Percentiles rank a stretch among this genome's conserved stretches.
Conservation (phyloP, 2,113 vertebrate species). For the Misgurnus anguillicaudatus region DNA sequence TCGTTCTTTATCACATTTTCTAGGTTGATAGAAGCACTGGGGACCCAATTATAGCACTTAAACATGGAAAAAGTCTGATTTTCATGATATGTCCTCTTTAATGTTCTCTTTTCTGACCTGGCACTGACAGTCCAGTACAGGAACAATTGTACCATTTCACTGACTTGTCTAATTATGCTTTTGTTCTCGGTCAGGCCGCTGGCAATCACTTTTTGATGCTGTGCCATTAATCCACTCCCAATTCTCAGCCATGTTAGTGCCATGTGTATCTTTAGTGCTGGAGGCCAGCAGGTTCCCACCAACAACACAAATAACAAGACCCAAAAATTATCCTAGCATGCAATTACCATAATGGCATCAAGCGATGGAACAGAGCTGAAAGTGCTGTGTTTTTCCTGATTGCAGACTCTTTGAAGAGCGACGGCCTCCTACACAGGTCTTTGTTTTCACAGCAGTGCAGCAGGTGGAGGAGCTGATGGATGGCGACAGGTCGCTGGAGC, state of each 20-base stretch:
- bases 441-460: constrained; percentile 36
- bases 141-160: constrained; percentile 35
- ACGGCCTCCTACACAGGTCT: constrained; percentile 20
- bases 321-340: constrained; percentile 34
- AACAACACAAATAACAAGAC: constrained; percentile 29
- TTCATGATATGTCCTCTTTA: neutral
- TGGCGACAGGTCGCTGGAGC: constrained; percentile 28
- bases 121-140: constrained; percentile 2
- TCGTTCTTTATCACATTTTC: too few relatives aligned
- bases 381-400: constrained; percentile 20
- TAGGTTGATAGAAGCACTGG: too few relatives aligned
- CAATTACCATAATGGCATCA: constrained; percentile 31
- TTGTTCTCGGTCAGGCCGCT: constrained; percentile 25
- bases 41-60: too few relatives aligned
- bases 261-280: neutral
- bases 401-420: constrained; percentile 27
- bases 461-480: constrained; percentile 37
- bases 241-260: constrained; percentile 15
- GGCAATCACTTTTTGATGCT: neutral
- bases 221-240: constrained; percentile 16
- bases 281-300: neutral
- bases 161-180: constrained; percentile 42
- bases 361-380: neutral
- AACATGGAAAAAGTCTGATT: too few relatives aligned
- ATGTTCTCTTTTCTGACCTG: neutral